Percentiles rank a stretch among this genome's conserved stretches.
phyloP scores from a whole-genome alignment of 2,113 vertebrate species.

The Tragelaphus scriptus region DNA sequence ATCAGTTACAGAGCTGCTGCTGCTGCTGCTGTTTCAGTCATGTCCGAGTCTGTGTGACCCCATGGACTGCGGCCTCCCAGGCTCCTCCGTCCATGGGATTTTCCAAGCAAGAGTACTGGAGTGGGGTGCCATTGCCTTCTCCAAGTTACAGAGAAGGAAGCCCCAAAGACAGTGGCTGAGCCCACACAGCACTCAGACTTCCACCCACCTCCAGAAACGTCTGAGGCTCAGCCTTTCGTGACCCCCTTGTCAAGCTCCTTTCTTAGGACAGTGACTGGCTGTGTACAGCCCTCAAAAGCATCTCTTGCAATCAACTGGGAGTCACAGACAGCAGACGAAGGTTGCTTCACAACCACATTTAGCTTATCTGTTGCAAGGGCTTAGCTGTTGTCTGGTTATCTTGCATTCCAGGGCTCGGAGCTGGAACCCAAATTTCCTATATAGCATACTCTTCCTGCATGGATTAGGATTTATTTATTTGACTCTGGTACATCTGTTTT shows the following conservation, averaged over 20 bases:
- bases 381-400: background rate
- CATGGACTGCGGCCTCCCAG: too few species aligned
- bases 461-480: background rate
- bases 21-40: too few species aligned
- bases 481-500: background rate
- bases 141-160: background rate
- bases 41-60: too few species aligned
- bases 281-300: background rate
- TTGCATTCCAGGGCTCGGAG: background rate
- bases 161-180: background rate
- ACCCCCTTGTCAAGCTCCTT: background rate
- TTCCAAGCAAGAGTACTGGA: too few species aligned
- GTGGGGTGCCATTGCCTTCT: too few species aligned
- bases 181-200: background rate
- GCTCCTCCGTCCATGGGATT: too few species aligned
- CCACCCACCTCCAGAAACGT: rapidly evolving
- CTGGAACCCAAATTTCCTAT: background rate
- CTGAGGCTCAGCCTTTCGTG: background rate
- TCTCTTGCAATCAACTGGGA: background rate
- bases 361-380: background rate
- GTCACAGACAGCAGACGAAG: background rate
- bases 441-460: background rate
- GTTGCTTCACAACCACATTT: rapidly evolving
- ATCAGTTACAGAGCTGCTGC: too few species aligned
- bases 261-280: too few species aligned